Percentiles rank a stretch among this genome's conserved stretches.
Conservation (phyloP, 2,797 vertebrate species). For the Pseudochirops cupreus region DNA sequence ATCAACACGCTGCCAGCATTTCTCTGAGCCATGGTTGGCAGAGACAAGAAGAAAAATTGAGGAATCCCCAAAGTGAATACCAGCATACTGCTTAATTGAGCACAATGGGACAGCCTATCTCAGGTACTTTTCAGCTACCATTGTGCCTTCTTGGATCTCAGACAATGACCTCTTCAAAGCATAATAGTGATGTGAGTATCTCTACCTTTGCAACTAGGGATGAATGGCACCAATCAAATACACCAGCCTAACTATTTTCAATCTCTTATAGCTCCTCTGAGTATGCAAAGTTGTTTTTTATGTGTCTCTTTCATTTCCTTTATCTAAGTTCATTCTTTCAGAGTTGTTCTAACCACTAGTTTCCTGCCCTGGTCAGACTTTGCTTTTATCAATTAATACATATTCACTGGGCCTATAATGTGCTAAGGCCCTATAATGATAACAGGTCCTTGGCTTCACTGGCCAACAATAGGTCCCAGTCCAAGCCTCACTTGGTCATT, state of each 20-base stretch:
- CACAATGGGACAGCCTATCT: not conserved
- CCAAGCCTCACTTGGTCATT: too few species aligned
- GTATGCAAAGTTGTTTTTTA: not conserved
- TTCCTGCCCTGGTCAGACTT: not conserved
- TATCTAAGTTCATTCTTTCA: not conserved
- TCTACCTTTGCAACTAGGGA: not conserved
- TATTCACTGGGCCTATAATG: not conserved
- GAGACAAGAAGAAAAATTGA: not conserved
- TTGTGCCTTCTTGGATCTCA: not conserved
- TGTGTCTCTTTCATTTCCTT: not conserved
- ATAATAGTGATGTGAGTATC: not conserved
- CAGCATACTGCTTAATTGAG: not conserved
- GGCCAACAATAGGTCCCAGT: not conserved
- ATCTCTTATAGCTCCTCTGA: not conserved
- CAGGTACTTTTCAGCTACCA: not conserved
- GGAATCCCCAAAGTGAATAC: not conserved
- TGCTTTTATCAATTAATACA: not conserved
- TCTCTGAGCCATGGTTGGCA: not conserved
- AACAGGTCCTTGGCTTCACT: not conserved
- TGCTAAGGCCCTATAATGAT: not conserved
- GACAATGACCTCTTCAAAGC: not conserved
- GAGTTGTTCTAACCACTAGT: not conserved
- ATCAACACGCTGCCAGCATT: not conserved
- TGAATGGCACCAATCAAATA: not conserved
- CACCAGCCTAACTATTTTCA: not conserved